A percentile compares a stretch with the other conserved stretches of the same genome.
Evolutionary conservation across 2,113 vertebrate genomes (phyloP).

Genomic region (Rousettus leschenaultii): DNA sequence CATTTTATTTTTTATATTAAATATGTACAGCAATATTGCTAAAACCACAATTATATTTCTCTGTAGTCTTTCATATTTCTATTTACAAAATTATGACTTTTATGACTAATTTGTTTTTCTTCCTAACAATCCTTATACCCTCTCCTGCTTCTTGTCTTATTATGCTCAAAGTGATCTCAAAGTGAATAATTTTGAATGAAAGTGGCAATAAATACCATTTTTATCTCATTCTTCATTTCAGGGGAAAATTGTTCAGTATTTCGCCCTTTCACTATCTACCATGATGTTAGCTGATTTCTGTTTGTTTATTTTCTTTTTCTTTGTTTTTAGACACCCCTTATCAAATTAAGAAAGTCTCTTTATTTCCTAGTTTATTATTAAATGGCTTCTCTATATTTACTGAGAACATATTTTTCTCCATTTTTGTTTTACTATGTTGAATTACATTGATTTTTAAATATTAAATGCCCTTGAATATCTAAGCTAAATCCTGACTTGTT

Average conservation of each 20-base stretch:
- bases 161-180: neutral
- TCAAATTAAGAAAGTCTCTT: neutral
- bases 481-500: neutral
- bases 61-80: neutral
- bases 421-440: neutral
- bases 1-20: neutral
- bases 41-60: neutral
- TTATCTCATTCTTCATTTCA: neutral
- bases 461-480: neutral
- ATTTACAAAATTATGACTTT: neutral
- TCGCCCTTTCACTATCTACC: neutral
- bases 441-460: neutral
- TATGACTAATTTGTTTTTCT: neutral
- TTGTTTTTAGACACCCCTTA: neutral
- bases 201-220: neutral
- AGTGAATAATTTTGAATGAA: neutral
- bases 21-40: neutral
- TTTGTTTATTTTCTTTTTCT: neutral
- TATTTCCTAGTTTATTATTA: neutral
- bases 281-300: neutral
- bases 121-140: neutral
- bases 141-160: neutral
- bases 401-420: neutral
- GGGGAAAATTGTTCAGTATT: neutral
- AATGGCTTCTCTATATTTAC: neutral